These are phyloP conservation scores for Papilio glaucus DNA, from an alignment of 1,140 invertebrate genomes.

Conservation along the genomic window DNA sequence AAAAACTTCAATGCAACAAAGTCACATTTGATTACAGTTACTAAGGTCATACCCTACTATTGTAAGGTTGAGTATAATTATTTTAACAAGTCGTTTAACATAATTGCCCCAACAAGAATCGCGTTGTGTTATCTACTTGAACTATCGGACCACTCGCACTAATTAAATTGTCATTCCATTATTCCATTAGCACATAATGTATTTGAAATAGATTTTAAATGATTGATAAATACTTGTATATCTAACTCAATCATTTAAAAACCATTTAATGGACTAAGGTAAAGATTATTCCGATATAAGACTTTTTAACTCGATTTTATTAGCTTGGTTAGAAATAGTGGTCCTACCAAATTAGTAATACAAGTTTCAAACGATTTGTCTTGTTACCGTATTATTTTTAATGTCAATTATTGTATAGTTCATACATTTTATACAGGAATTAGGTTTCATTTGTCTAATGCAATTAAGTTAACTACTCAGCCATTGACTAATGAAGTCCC, in stretches of 20 bases:
- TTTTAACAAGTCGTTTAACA: slow-evolving; percentile 2
- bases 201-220: background rate
- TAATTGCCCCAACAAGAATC: background rate
- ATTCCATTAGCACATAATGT: background rate
- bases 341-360: too few relatives aligned
- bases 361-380: too few relatives aligned
- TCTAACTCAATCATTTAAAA: too few relatives aligned
- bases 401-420: too few relatives aligned
- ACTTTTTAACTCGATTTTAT: too few relatives aligned
- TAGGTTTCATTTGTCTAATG: background rate
- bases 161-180: slow-evolving; percentile 13
- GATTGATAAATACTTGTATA: background rate
- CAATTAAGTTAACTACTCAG: background rate
- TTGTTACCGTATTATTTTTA: too few relatives aligned
- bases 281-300: too few relatives aligned
- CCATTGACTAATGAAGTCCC: slow-evolving; percentile 7
- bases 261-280: too few relatives aligned
- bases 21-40: background rate
- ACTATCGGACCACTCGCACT: background rate
- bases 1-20: background rate
- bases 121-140: background rate
- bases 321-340: too few relatives aligned
- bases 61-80: background rate
- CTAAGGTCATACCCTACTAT: background rate
- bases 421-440: too few relatives aligned